Conservation (phyloP, 2,113 vertebrate genomes). For the Herpetotheres cachinnans region DNA sequence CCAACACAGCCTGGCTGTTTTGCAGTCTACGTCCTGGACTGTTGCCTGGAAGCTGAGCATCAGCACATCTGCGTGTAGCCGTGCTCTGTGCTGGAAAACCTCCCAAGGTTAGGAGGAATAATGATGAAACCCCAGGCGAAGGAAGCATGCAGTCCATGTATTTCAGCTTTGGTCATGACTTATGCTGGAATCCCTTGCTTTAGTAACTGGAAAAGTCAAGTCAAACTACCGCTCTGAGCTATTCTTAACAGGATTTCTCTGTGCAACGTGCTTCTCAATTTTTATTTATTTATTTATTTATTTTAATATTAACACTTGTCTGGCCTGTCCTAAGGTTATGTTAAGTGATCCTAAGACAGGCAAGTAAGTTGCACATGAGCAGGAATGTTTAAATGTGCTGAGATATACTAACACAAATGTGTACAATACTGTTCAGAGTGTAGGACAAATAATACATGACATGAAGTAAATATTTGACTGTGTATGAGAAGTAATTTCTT, state of each 20-base stretch:
- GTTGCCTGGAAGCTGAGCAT: neutral
- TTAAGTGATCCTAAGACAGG: neutral
- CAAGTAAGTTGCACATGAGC: neutral
- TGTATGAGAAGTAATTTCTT: neutral
- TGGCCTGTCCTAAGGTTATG: neutral
- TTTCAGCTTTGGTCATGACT: neutral
- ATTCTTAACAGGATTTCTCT: neutral
- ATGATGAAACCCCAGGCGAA: neutral
- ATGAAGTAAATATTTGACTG: neutral
- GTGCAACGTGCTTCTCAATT: accelerated
- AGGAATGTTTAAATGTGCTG: neutral
- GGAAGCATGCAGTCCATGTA: neutral
- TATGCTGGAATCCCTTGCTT: neutral
- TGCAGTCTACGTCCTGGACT: neutral
- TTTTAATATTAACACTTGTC: neutral
- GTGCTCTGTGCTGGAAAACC: neutral
- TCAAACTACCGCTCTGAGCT: neutral
- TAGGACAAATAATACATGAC: neutral
- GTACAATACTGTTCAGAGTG: neutral
- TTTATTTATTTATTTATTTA: too few relatives aligned
- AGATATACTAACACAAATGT: neutral
- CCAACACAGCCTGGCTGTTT: neutral
- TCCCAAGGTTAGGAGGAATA: neutral
- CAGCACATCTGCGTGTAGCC: neutral
- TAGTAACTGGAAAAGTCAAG: neutral